These are phyloP conservation scores for Dysmachus trigonus DNA, from an alignment of 2,888 invertebrate species.

Conservation along the genomic window DNA sequence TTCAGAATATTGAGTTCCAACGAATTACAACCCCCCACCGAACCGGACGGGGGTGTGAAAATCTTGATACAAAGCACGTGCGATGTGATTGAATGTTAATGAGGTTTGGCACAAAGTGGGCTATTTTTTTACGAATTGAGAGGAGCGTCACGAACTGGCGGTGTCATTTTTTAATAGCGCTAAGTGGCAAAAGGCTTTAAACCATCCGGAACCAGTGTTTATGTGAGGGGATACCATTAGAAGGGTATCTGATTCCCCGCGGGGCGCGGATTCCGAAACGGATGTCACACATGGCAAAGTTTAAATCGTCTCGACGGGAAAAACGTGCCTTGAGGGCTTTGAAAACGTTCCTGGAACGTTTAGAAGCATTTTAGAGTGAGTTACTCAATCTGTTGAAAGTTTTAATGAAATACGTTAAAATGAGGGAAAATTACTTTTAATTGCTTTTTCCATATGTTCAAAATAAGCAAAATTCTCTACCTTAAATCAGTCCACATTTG, in stretches of 20 bases:
- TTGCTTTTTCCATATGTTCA: neutral
- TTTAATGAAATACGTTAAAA: neutral
- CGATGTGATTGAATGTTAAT: constrained; percentile 31
- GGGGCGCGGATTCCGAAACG: neutral
- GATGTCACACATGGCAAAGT: neutral
- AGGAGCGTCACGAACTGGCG: neutral
- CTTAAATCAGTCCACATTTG: neutral
- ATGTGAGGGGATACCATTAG: neutral
- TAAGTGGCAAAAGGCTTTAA: neutral
- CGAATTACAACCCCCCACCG: neutral
- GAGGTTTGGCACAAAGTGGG: constrained; percentile 14
- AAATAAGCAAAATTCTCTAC: neutral
- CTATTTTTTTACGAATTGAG: neutral
- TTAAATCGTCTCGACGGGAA: neutral
- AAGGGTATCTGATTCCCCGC: neutral
- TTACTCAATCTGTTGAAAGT: neutral
- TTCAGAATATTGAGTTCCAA: constrained; percentile 10
- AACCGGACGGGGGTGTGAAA: neutral
- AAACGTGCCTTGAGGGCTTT: neutral
- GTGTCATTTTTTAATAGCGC: neutral
- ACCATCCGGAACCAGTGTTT: neutral
- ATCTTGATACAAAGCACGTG: constrained; percentile 25
- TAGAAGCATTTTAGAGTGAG: neutral
- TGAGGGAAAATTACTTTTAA: neutral
- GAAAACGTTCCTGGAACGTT: neutral